A percentile compares a stretch with the other conserved stretches of the same genome.
These are phyloP conservation scores for Thalassarche chlororhynchos DNA, from an alignment of 2,113 vertebrate genomes.

Conservation along the genomic window DNA sequence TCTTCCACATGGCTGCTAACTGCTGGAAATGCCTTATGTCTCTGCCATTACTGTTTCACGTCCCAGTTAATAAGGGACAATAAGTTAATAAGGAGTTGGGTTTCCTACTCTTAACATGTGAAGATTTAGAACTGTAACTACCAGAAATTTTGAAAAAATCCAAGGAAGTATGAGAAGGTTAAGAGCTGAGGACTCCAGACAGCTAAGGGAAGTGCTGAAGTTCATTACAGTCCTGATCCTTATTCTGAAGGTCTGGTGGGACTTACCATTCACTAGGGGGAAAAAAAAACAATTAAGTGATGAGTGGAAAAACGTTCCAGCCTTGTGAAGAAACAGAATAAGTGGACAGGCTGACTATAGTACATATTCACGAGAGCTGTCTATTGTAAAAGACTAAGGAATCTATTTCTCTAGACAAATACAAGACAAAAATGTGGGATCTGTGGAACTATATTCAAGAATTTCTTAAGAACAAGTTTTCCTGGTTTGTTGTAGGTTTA, in stretches of 20 bases:
- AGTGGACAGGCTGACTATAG: neutral
- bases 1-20: neutral
- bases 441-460: neutral
- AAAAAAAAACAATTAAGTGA: neutral
- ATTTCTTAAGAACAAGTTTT: neutral
- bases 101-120: neutral
- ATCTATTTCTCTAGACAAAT: neutral
- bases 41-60: neutral
- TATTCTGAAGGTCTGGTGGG: neutral
- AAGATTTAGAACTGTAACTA: neutral
- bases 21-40: neutral
- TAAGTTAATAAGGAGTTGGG: neutral
- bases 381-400: neutral
- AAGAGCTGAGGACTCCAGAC: neutral
- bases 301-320: neutral
- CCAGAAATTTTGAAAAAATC: neutral
- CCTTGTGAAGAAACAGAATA: neutral
- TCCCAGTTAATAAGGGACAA: neutral
- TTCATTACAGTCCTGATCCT: neutral
- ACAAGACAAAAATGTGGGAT: neutral
- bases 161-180: neutral
- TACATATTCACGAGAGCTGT: neutral
- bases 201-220: neutral
- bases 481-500: neutral
- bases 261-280: neutral